phyloP scores from a whole-genome alignment of 2,113 vertebrate genomes.

The Mohoua ochrocephala region DNA sequence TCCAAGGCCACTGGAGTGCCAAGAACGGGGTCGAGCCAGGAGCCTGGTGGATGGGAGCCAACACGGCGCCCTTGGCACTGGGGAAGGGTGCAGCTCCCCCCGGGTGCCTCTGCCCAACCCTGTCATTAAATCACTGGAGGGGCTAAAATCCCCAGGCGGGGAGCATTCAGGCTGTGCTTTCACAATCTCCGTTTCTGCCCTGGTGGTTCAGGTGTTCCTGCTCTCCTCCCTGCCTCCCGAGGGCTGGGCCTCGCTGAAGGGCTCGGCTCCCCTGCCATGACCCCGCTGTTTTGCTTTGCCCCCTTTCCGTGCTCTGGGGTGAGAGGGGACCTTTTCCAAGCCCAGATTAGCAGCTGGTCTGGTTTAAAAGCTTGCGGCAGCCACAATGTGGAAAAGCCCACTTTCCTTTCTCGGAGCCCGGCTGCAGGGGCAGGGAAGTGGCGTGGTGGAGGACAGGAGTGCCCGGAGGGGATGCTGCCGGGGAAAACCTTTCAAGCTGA shows the following conservation, averaged over 20 bases:
- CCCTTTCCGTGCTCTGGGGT: rapidly evolving
- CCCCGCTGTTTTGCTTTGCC: neutral
- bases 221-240: neutral
- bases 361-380: neutral
- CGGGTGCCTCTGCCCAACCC: neutral
- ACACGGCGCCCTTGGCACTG: neutral
- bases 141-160: neutral
- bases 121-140: neutral
- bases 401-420: rapidly evolving
- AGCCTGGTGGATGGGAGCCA: neutral
- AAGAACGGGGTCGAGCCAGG: neutral
- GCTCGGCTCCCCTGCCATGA: rapidly evolving
- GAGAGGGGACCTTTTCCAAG: neutral
- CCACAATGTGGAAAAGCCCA: neutral
- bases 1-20: neutral
- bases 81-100: neutral
- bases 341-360: neutral
- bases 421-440: neutral
- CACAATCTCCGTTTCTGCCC: neutral
- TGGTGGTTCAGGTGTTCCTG: neutral
- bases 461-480: too few relatives aligned
- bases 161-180: neutral
- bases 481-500: neutral
- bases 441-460: neutral
- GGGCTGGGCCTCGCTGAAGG: neutral